These are phyloP conservation scores for Coremacera marginata DNA, from an alignment of 2,888 invertebrate species.

Conservation along the genomic window DNA sequence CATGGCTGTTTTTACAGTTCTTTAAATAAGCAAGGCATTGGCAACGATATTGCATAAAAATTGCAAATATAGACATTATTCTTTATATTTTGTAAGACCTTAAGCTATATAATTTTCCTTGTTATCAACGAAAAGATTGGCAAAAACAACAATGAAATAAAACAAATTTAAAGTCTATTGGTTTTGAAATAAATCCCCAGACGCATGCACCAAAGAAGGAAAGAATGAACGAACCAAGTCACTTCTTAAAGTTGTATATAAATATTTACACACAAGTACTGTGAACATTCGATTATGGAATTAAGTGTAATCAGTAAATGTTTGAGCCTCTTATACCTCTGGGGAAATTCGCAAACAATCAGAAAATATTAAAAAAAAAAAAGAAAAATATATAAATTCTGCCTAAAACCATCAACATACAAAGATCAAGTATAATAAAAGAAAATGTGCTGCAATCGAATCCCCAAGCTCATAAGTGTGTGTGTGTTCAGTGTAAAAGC, in stretches of 20 bases:
- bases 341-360: slow-evolving; percentile 54
- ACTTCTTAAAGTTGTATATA: neutral
- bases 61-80: no score
- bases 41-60: no score
- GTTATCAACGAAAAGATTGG: no score
- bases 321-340: slow-evolving; percentile 44
- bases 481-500: neutral
- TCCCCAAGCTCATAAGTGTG: neutral
- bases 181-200: neutral
- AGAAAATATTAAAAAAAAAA: slow-evolving; percentile 38
- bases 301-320: slow-evolving; percentile 55
- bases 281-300: slow-evolving; percentile 53
- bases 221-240: neutral
- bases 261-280: slow-evolving; percentile 36
- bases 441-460: neutral
- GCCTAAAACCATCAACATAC: neutral
- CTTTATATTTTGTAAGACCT: no score
- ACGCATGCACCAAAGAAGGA: neutral
- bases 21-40: no score
- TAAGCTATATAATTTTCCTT: no score
- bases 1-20: no score
- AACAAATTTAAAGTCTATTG: neutral
- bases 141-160: neutral
- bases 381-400: no score
- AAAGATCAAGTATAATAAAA: neutral